Percentiles rank a stretch among this genome's conserved stretches.
Conservation (phyloP, 2,113 vertebrate genomes). For the Merops nubicus region DNA sequence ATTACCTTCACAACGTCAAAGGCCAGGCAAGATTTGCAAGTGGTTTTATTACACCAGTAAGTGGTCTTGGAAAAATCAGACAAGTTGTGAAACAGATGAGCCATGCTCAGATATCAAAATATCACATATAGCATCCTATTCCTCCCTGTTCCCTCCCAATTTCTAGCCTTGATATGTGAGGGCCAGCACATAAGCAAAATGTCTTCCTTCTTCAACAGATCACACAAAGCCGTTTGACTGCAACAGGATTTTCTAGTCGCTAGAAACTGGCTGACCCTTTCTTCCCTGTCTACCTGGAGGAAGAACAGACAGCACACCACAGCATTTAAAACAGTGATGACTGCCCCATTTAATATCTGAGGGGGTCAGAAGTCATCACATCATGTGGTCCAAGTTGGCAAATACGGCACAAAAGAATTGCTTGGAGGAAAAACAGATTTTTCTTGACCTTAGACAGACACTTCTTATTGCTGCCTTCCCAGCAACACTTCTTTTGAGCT, state of each 20-base stretch:
- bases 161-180: not conserved
- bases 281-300: not conserved
- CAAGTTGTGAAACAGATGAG: not conserved
- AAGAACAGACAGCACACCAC: not conserved
- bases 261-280: not conserved
- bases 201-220: not conserved
- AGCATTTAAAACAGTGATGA: not conserved
- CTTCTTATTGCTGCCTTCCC: not conserved
- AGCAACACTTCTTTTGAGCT: accelerated
- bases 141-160: not conserved
- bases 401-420: not conserved
- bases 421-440: not conserved
- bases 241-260: not conserved
- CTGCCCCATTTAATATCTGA: accelerated
- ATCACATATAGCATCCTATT: not conserved
- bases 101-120: not conserved
- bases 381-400: not conserved
- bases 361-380: not conserved
- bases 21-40: not conserved
- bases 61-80: not conserved
- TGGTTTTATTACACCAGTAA: not conserved
- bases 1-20: not conserved
- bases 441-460: not conserved
- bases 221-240: not conserved
- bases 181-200: not conserved